These are phyloP conservation scores for Protonibea diacanthus DNA, from an alignment of 2,797 vertebrate species.

Conservation along the genomic window DNA sequence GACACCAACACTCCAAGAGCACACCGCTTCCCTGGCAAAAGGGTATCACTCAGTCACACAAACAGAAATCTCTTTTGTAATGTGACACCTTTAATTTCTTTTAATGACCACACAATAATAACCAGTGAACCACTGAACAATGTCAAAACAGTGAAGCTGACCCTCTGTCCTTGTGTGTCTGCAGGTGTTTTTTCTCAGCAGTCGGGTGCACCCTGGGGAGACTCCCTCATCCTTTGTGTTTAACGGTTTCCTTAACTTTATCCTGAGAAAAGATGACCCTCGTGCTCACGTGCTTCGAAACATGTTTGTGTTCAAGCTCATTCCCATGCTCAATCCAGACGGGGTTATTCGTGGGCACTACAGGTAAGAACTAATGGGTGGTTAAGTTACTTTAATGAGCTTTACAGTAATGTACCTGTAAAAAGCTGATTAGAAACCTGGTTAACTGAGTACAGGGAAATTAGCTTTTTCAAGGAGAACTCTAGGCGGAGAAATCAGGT, in stretches of 20 bases:
- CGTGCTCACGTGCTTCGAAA: conserved; percentile 92
- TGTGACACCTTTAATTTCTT: neutral
- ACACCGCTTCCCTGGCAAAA: conserved; percentile 90
- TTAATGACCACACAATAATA: neutral
- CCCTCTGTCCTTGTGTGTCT: conserved; percentile 4
- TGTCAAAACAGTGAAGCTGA: neutral
- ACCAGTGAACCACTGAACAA: neutral
- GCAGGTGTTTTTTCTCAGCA: conserved; percentile 98
- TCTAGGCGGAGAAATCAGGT: neutral
- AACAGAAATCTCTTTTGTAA: neutral
- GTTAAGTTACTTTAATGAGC: too few species aligned
- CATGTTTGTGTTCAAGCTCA: conserved; percentile 97
- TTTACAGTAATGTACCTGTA: neutral
- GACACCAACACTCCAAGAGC: conserved; percentile 90
- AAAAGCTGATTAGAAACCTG: neutral
- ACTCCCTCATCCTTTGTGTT: conserved; percentile 98
- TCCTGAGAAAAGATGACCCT: conserved; percentile 93
- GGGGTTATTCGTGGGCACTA: conserved; percentile 96
- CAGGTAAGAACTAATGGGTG: conserved; percentile 82
- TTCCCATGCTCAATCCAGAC: conserved; percentile 98
- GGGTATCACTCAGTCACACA: conserved; percentile 76
- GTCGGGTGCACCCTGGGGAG: conserved; percentile 96
- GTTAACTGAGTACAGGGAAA: neutral
- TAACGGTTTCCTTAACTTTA: conserved; percentile 96
- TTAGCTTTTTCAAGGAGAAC: neutral